These are phyloP conservation scores for Scopus umbretta DNA, from an alignment of 2,113 vertebrate genomes.

Conservation along the genomic window DNA sequence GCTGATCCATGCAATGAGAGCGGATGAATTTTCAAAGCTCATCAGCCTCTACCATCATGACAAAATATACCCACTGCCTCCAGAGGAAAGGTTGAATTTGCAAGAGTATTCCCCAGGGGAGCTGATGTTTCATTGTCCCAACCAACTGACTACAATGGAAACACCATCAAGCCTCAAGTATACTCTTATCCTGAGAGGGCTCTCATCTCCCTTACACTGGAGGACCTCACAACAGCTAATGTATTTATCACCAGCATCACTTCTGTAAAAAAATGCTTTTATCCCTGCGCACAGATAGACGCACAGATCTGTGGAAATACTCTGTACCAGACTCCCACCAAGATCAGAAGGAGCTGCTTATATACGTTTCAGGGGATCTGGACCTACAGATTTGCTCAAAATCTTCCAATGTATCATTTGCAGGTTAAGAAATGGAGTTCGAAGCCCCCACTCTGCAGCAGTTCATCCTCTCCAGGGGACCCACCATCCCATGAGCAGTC, in stretches of 20 bases:
- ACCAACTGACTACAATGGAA: background rate
- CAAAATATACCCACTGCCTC: background rate
- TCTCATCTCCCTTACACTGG: background rate
- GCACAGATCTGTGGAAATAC: background rate
- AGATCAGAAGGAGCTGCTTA: background rate
- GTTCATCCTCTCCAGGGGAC: background rate
- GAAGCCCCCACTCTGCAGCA: background rate
- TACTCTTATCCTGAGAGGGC: background rate
- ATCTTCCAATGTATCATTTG: background rate
- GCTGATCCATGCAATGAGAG: accelerated
- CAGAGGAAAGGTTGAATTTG: background rate
- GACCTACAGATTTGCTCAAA: background rate
- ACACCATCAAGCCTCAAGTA: background rate
- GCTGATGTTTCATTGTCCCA: background rate
- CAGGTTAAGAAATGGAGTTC: background rate
- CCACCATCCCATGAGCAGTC: background rate
- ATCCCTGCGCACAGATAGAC: background rate
- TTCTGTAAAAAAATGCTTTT: background rate
- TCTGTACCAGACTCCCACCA: background rate
- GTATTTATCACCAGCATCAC: background rate
- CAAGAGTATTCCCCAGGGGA: background rate
- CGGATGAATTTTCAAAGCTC: background rate
- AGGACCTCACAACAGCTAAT: background rate
- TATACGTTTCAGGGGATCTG: background rate
- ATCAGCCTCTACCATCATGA: background rate